These are phyloP conservation scores for Sphinx pinastri DNA, from an alignment of 2,888 invertebrate species.

Conservation along the genomic window DNA sequence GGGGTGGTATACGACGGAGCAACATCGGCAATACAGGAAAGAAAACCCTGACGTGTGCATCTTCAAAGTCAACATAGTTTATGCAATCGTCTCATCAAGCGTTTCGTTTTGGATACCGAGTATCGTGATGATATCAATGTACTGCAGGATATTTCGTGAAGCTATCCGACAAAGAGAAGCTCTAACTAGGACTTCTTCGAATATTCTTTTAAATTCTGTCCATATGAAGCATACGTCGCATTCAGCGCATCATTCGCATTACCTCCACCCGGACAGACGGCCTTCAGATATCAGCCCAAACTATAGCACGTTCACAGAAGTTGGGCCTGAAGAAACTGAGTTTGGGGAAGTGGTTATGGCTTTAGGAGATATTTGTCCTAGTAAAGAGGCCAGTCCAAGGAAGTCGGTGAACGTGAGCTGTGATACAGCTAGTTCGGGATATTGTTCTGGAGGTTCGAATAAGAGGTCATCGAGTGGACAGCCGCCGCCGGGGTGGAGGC, in stretches of 20 bases:
- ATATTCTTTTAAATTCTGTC: conserved; percentile 92
- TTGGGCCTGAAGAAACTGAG: conserved; percentile 76
- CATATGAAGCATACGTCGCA: conserved; percentile 92
- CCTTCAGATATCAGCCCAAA: conserved; percentile 79
- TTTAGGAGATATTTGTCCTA: conserved; percentile 73
- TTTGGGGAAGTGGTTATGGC: conserved; percentile 74
- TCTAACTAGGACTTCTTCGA: conserved; percentile 92
- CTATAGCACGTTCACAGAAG: conserved; percentile 80
- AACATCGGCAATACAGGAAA: conserved; percentile 86
- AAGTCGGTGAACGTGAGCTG: conserved; percentile 80
- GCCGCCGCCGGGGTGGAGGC: conserved; percentile 83
- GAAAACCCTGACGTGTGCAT: conserved; percentile 90
- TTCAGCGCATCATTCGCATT: conserved; percentile 85
- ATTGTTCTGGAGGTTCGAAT: conserved; percentile 79
- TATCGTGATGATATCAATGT: conserved; percentile 96
- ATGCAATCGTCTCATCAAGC: conserved; percentile 94
- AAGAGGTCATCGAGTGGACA: conserved; percentile 77
- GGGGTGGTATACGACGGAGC: conserved; percentile 96
- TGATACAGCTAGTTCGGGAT: conserved; percentile 80
- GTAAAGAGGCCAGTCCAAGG: conserved; percentile 79
- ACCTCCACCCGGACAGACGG: conserved; percentile 74
- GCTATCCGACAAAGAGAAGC: conserved; percentile 93
- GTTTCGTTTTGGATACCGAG: conserved; percentile 97
- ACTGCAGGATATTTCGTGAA: conserved; percentile 92
- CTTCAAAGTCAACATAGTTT: conserved; percentile 93